Evolutionary conservation across 2,113 vertebrate genomes (phyloP).

Genomic region (Chiloscyllium plagiosum): DNA sequence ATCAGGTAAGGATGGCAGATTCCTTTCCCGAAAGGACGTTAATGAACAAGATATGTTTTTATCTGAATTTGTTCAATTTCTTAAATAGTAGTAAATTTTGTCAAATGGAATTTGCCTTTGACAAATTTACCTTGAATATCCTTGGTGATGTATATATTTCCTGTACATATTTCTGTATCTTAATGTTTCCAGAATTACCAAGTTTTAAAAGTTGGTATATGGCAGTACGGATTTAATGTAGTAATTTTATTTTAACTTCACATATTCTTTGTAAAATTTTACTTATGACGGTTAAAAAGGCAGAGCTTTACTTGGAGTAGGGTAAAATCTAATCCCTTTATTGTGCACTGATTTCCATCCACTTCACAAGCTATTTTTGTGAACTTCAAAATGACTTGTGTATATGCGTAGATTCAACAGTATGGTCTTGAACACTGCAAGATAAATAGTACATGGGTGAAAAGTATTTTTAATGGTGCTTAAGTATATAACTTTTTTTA

Average conservation of each 20-base stretch:
- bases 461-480: not conserved
- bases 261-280: not conserved
- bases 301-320: not conserved
- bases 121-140: not conserved
- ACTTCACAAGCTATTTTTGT: constrained; percentile 38
- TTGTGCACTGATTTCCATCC: not conserved
- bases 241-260: not conserved
- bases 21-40: no score
- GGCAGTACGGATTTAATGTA: not conserved
- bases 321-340: not conserved
- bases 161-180: no score
- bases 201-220: not conserved
- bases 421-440: not conserved
- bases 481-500: not conserved
- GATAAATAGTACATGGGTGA: not conserved
- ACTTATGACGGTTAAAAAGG: not conserved
- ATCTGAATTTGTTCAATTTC: not conserved
- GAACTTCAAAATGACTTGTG: not conserved
- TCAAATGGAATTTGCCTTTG: not conserved
- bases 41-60: no score
- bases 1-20: no score
- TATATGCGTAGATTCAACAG: not conserved
- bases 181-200: no score
- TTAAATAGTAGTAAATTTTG: not conserved
- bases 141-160: not conserved